Evolutionary conservation across 2,113 vertebrate genomes (phyloP).

Genomic region (Lophura nycthemera): DNA sequence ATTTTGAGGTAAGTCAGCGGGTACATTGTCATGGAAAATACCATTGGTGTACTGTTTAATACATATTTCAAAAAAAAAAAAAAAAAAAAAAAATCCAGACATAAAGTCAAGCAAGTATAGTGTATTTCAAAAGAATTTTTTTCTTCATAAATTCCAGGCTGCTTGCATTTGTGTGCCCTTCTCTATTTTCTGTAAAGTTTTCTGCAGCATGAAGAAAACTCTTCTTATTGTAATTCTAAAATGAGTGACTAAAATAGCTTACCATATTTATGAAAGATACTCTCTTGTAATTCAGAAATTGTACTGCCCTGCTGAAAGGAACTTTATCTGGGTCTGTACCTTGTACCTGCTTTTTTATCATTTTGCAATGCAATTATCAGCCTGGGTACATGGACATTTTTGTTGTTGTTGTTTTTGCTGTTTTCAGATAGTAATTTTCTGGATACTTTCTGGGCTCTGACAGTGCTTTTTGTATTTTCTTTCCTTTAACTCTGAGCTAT

Average conservation of each 20-base stretch:
- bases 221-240: neutral
- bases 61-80: neutral
- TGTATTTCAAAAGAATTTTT: neutral
- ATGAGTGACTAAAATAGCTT: neutral
- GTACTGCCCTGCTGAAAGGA: neutral
- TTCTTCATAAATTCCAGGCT: neutral
- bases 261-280: neutral
- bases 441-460: neutral
- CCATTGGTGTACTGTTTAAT: neutral
- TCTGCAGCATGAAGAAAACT: neutral
- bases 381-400: neutral
- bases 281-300: neutral
- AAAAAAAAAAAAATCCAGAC: too few species aligned
- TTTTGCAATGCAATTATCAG: neutral
- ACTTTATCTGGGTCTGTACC: fast-evolving
- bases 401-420: neutral
- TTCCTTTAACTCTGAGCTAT: neutral
- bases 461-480: neutral
- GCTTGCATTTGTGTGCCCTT: neutral
- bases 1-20: neutral
- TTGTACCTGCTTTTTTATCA: neutral
- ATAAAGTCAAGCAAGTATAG: neutral
- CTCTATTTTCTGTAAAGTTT: neutral
- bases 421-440: neutral
- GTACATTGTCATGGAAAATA: neutral